These are phyloP conservation scores for Monodelphis domestica DNA, from an alignment of 2,797 vertebrate species.

Conservation along the genomic window DNA sequence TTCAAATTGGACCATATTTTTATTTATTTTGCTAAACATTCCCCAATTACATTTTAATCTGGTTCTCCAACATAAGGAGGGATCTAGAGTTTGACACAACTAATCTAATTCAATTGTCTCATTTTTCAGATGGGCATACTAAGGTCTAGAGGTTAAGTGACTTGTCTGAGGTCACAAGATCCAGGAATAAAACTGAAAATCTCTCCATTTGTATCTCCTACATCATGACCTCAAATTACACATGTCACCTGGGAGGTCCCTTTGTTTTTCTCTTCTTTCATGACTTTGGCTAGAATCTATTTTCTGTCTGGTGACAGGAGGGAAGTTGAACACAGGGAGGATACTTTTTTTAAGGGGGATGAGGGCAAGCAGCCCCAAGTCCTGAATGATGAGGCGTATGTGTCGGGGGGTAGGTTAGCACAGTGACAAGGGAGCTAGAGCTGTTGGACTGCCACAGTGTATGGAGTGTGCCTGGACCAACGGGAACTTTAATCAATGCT, in stretches of 20 bases:
- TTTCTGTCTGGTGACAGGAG: background rate
- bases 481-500: background rate
- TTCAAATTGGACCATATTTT: background rate
- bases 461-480: background rate
- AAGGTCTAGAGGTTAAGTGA: background rate
- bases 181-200: background rate
- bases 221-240: background rate
- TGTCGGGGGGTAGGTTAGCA: background rate
- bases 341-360: background rate
- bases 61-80: background rate
- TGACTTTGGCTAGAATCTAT: background rate
- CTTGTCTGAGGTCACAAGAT: background rate
- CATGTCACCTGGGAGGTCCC: background rate
- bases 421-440: background rate
- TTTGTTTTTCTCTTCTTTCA: constrained; percentile 18
- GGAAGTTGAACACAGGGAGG: background rate
- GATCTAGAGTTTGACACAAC: background rate
- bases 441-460: background rate
- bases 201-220: background rate
- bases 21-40: background rate
- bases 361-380: background rate
- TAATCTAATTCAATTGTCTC: background rate
- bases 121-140: background rate
- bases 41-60: background rate
- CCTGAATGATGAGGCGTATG: background rate